Evolutionary conservation across 1,140 invertebrate species (phyloP), one percentile per base, ranked within the genome.

Genomic region (Cydia fagiglandana): DNA sequence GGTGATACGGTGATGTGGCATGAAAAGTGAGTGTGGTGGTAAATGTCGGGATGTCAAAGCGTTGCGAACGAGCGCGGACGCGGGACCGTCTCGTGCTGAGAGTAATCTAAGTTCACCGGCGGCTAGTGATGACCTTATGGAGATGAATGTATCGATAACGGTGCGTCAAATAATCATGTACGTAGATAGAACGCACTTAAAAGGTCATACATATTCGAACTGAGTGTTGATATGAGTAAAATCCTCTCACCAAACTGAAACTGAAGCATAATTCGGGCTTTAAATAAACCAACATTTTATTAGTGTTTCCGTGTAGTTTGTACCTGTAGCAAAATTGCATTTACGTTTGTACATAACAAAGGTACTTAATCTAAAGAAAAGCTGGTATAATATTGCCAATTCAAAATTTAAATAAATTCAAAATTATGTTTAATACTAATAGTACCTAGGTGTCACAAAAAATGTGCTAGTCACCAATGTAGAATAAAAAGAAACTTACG

Each of bases 1-100:
- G 30, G 6, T 9, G 12, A 73, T 84, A 86, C 79, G 76, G 79
- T 74, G 75, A 61, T 81, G 70, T 61, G 64, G 20, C 56, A 56
- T 64, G 75, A 78, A 81, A 76, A 73, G 73, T n/a, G 17, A 10
- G 7, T 17, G 34, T 86, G 81, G 80, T 85, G 75, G 83, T 86
- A 77, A 79, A 83, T 80, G 88, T 90, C 89, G 91, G 88, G 89
- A 88, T 92, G 91, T 92, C 89, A 91, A 91, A 92, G 91, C 91
- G 89, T 91, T 89, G 91, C 89, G 88, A 86, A 88, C 88, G 88
- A 92, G 86, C 89, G 89, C 89, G 88, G 87, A 89, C 88, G 85
- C 86, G 83, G 89, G 89, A 90, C 89, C 90, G 88, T 92, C 86
- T 92, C 91, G 89, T 92, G 91, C 91, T 92, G 91, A 91, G 91